Evolutionary conservation across 2,797 vertebrate species (phyloP), one percentile per base, ranked within the genome.

Genomic region (Florisuga fusca): DNA sequence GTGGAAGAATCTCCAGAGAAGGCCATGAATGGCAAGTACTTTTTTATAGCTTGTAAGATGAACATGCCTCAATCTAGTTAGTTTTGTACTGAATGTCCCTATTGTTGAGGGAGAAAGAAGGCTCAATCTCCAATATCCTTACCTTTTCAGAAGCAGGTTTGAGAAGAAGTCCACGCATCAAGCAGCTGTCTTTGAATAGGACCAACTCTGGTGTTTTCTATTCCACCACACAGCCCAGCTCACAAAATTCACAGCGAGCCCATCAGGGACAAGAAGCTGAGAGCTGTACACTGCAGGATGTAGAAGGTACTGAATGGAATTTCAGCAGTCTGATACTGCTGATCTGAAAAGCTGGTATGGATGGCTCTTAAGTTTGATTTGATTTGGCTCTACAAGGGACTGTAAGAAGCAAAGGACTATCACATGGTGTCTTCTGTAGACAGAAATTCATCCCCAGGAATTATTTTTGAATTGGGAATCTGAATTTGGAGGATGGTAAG

Each of bases 1-100:
- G 98, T 99, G 55, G 99, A 99, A 94, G 99, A 99, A 94, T 99
- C 99, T 62, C 99, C 99, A 79, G 97, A 98, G 48, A 99, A 99
- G 97, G 97, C 96, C 78, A 92, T 97, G 73, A 96, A 94, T 77
- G 98, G 99, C 99, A 96, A 95, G 95, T 85, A 7, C 43, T 54
- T 29, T 79, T 16, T 53, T 6, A 1, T 29, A 53, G 25, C 26
- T 72, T 0, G 0, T 63, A 53, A 66, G 51, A 66, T 10, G 25
- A 75, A 9, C 7, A 1, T 69, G 38, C 26, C 66, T 68, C 61
- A 45, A 50, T 43, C 53, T 51, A 43, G 17, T 9, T 61, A 64
- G 59, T 53, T 53, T 15, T 41, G 38, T 41, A 41, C 38, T 41
- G 38, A 41, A 14, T 41, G 33, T 79, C 21, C 25, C 41, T 3